Base-by-base conservation (phyloP, 2,888 invertebrate species). In the Chaetogeoica ovagalla region DNA sequence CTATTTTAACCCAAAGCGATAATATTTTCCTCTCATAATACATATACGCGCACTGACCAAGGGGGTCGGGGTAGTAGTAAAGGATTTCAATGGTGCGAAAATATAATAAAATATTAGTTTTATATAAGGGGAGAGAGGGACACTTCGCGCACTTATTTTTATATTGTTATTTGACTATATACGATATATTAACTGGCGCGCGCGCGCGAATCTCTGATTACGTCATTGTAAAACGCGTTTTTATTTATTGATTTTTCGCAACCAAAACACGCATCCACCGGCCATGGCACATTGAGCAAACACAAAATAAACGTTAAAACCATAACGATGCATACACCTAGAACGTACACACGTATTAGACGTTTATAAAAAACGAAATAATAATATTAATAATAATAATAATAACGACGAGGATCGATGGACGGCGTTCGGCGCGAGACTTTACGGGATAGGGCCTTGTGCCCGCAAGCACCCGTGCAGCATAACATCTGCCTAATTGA, bases 401-500 rank as follows among this genome's bases (percentile, higher is more conserved):
- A n/a, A 52, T 30, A n/a, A 37, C 19, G 19, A 37, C 62, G n/a
- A 75, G 43, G 57, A 75, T 9, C 39, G 48, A 60, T 4, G 60
- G 48, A 2, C 9, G 9, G 48, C 48, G 48, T 11, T 7, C 11
- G n/a, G 11, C 11, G 72, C 48, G 62, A 13, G 13, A 48, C 48
- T 75, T 55, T 19, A 43, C 30, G 76, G 37, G 65, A 37, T 69
- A 77, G 77, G 77, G 70, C 30, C 77, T 70, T 70, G 77, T 77
- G 77, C 77, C 62, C 77, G 30, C 30, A 70, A 37, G 60, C 55
- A 69, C 77, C 77, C 77, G 77, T 77, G 70, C 70, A 69, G 70
- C 70, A 69, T 77, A 77, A 77, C 77, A 77, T 77, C 77, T 77
- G 77, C 77, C 77, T 77, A 77, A 77, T 77, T 77, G 77, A 70